Conservation (phyloP, 2,888 invertebrate genomes). For the Proisotoma minuta region DNA sequence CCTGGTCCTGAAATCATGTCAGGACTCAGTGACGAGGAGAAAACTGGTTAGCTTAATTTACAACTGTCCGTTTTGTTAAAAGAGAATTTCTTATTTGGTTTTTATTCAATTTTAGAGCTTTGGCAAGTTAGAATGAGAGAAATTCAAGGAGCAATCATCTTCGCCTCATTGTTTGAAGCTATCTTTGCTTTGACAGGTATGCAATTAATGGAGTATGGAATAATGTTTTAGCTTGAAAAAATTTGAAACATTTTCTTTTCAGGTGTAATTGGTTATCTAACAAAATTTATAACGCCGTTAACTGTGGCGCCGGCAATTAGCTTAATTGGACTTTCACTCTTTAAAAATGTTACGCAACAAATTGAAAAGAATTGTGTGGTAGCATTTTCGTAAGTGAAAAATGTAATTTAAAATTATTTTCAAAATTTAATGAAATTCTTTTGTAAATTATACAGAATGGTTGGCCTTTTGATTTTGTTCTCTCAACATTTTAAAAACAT, state of each 20-base stretch:
- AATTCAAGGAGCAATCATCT: constrained; percentile 75
- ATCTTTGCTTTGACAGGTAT: constrained; percentile 59
- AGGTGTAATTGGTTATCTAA: constrained; percentile 52
- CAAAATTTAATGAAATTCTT: not conserved
- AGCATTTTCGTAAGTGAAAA: constrained; percentile 51
- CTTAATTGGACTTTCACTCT: constrained; percentile 54
- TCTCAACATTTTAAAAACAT: constrained; percentile 36
- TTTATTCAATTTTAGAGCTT: no score
- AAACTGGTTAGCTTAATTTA: no score
- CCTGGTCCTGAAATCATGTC: constrained; percentile 57
- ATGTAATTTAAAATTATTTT: not conserved
- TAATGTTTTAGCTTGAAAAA: no score
- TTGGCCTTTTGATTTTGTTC: not conserved
- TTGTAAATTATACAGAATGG: not conserved
- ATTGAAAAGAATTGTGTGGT: constrained; percentile 54
- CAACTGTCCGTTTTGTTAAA: no score
- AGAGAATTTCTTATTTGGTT: no score
- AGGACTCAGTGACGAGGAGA: constrained; percentile 57
- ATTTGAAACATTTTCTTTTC: not conserved
- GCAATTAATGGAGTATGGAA: not conserved
- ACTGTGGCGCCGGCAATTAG: constrained; percentile 54
- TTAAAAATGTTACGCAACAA: constrained; percentile 52
- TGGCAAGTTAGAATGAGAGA: constrained; percentile 76
- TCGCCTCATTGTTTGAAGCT: constrained; percentile 70
- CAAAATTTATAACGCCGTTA: constrained; percentile 54